Evolutionary conservation across 2,888 invertebrate genomes (phyloP), one percentile per base, ranked within the genome.

Genomic region (Pachymerium ferrugineum): DNA sequence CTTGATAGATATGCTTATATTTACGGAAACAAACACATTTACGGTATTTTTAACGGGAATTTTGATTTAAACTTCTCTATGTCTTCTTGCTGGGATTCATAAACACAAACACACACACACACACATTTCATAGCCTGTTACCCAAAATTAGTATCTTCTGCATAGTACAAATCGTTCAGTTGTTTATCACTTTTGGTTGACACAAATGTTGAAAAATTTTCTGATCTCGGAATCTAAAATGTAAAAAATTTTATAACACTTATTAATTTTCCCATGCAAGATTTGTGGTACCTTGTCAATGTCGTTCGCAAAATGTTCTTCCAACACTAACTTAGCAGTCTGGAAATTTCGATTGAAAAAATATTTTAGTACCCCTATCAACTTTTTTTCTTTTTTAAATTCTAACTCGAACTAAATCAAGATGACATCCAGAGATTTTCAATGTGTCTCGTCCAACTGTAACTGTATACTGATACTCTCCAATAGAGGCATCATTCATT

Each of bases 381-480:
- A 35, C 8, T 8, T 14, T 35, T 35, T 35, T 35, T 35, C 14
- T 35, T 10, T 62, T 12, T 10, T 10, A 12, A 62, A 14, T 19
- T 69, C 69, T 69, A 8, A 69, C 93, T 86, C 91, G 88, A 79
- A 94, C 92, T 81, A 93, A 86, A 84, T 93, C 92, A 81, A 92
- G 86, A 84, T 92, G 91, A 80, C 88, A 88, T 74, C 94, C 93
- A 76, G 91, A 92, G 79, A 94, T 91, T 86, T 91, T 92, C 80
- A 94, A 87, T 80, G 90, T 88, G 84, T 91, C 89, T 82, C 89
- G 88, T 77, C 92, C 92, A 80, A 93, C 89, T 79, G 88, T 89
- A 78, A 94, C 93, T 77, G 93, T 93, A 83, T 93, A 92, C 83
- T 91, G 92, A 84, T 91, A 94, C 85, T 94, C 93, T 80, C 91